These are phyloP conservation scores for Ormyrus nitidulus DNA, from an alignment of 2,888 invertebrate genomes.

Conservation along the genomic window DNA sequence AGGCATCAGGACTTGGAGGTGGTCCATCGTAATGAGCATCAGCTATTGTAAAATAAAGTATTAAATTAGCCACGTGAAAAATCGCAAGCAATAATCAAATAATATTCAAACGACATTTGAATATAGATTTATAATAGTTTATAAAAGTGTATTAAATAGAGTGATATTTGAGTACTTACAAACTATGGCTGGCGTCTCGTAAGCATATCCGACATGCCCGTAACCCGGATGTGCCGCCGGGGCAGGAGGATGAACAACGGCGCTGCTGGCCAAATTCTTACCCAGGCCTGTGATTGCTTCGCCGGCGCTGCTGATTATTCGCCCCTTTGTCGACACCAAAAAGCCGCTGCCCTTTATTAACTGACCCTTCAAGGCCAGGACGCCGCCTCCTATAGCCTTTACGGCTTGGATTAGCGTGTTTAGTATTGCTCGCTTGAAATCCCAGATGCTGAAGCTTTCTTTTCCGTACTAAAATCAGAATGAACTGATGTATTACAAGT, in stretches of 20 bases:
- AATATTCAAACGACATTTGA: neutral
- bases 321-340: conserved; percentile 80
- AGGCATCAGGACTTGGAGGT: conserved; percentile 52
- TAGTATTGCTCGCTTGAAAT: conserved; percentile 88
- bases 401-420: conserved; percentile 91
- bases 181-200: conserved; percentile 57
- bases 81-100: conserved; percentile 52
- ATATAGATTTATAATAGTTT: neutral
- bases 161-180: conserved; percentile 43
- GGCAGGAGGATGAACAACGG: conserved; percentile 76
- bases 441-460: conserved; percentile 79
- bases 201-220: conserved; percentile 61
- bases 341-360: conserved; percentile 90
- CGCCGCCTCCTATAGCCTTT: conserved; percentile 91
- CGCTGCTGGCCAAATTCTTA: conserved; percentile 86
- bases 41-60: too few species aligned
- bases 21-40: conserved; percentile 64
- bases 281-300: conserved; percentile 88
- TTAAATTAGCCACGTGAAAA: too few species aligned
- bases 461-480: conserved; percentile 54
- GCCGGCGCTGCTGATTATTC: conserved; percentile 85
- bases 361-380: conserved; percentile 91
- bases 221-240: conserved; percentile 68
- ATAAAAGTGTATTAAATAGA: too few species aligned
- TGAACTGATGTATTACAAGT: too few species aligned